phyloP scores from a whole-genome alignment of 2,888 invertebrate genomes.

The Athripsodes cinereus region DNA sequence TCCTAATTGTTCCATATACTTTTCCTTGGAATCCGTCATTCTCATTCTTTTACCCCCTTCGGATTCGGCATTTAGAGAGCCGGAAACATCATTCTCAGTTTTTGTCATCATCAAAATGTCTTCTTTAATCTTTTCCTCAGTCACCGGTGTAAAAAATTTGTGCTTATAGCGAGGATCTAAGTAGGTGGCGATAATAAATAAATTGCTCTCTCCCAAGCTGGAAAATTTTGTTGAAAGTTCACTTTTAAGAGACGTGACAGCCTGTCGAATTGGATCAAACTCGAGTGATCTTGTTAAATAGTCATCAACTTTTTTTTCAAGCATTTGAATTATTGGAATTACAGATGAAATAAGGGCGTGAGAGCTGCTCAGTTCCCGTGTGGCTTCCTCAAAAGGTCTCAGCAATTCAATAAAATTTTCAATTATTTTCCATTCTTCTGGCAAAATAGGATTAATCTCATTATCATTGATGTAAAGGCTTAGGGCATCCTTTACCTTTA shows the following conservation, averaged over 20 bases:
- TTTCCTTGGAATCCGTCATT: background rate
- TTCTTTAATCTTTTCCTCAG: background rate
- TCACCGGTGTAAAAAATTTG: conserved; percentile 1
- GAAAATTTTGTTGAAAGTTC: conserved; percentile 2
- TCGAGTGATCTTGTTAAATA: background rate
- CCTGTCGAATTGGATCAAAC: background rate
- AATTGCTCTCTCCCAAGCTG: background rate
- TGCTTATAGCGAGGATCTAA: conserved; percentile 2
- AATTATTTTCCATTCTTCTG: background rate
- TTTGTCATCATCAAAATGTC: background rate
- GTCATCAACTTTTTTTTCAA: background rate
- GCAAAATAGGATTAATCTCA: no score
- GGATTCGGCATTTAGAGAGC: no score
- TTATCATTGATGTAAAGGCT: no score
- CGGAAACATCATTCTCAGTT: background rate
- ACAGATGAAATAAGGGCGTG: background rate
- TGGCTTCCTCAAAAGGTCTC: background rate
- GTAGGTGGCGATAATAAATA: conserved; percentile 1
- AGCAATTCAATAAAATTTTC: background rate
- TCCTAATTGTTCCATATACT: no score
- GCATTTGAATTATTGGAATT: background rate
- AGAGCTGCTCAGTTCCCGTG: conserved; percentile 1
- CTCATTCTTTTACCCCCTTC: conserved; percentile 1
- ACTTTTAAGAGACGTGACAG: background rate
- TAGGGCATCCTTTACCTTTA: no score